phyloP scores from a whole-genome alignment of 1,140 invertebrate species.

The Drosophila orena region DNA sequence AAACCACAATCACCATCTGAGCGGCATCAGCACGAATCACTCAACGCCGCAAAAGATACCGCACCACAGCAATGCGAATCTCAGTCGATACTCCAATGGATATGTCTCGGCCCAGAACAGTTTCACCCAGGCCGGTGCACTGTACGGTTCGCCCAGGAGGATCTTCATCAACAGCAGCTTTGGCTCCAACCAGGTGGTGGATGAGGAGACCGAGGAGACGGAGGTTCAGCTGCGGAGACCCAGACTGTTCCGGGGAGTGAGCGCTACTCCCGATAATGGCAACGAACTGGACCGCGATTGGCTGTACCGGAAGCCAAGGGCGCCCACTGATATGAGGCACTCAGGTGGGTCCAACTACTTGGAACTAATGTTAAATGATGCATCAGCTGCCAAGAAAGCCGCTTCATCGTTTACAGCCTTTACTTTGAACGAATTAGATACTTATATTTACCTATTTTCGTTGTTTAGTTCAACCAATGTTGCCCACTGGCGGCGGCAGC shows the following conservation, averaged over 20 bases:
- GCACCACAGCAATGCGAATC: slow-evolving; percentile 76
- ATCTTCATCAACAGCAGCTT: slow-evolving; percentile 83
- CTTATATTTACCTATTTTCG: not conserved
- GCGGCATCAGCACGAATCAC: slow-evolving; percentile 82
- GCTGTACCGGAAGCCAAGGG: slow-evolving; percentile 81
- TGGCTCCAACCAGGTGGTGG: slow-evolving; percentile 78
- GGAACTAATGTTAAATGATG: not conserved
- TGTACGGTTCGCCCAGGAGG: slow-evolving; percentile 75
- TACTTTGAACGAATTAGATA: too few species aligned
- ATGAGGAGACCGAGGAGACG: slow-evolving; percentile 81
- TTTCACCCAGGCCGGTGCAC: slow-evolving; percentile 60
- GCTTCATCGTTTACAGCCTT: not conserved
- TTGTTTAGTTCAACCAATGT: slow-evolving; percentile 76
- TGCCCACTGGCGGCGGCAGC: slow-evolving; percentile 65
- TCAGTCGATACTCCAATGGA: slow-evolving; percentile 81
- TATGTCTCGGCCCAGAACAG: slow-evolving; percentile 78
- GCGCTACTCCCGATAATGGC: slow-evolving; percentile 76
- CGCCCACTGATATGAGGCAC: slow-evolving; percentile 82
- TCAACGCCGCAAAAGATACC: slow-evolving; percentile 83
- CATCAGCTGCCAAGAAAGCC: too few species aligned
- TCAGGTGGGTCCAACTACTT: slow-evolving; percentile 68
- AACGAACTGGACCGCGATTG: slow-evolving; percentile 82
- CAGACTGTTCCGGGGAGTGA: slow-evolving; percentile 66
- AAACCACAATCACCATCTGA: slow-evolving; percentile 78
- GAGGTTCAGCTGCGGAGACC: slow-evolving; percentile 78